Evolutionary conservation across 2,888 invertebrate genomes (phyloP), one percentile per base, ranked within the genome.

Genomic region (Odontocerum albicorne): DNA sequence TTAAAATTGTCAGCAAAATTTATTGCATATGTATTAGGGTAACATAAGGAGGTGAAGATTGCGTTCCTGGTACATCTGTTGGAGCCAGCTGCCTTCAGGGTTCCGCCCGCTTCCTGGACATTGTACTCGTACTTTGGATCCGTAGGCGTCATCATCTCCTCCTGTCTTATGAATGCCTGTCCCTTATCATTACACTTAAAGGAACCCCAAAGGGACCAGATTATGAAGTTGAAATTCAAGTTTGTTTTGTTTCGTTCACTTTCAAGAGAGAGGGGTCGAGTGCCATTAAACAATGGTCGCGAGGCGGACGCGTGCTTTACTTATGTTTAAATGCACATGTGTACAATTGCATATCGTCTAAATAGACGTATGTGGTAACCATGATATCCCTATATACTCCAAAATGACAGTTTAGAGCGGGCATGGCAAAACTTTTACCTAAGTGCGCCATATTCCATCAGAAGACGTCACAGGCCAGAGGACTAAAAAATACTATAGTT

Each of bases 91-190:
- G 57, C 53, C 52, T 53, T n/a, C 17, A 7, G 38, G 36, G 50
- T 53, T 22, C 60, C 57, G 57, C 60, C 60, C 55, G 55, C 38
- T 60, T 60, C 60, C 60, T 60, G 60, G 60, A 60, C 57, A 47
- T 60, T 60, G 60, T 60, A 43, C 46, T 15, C 20, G 17, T 15
- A n/a, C n/a, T n/a, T n/a, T n/a, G 38, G 17, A 22, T 31, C 49
- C 21, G 53, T 40, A 57, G 54, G 57, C 57, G 57, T 60, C 57
- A 55, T 51, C 49, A 55, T 55, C 56, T 52, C 39, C 45, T 49
- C 46, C 47, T 38, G 45, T 39, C 49, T 49, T 45, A 21, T 57
- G 59, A 56, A 59, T 56, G 59, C 40, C 40, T 55, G 55, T 57
- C 57, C 57, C 54, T 60, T 57, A 57, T 60, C 60, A 60, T 57